Evolutionary conservation across 1,140 invertebrate genomes (phyloP), one percentile per base, ranked within the genome.

Genomic region (Gonatopus flavifemur): DNA sequence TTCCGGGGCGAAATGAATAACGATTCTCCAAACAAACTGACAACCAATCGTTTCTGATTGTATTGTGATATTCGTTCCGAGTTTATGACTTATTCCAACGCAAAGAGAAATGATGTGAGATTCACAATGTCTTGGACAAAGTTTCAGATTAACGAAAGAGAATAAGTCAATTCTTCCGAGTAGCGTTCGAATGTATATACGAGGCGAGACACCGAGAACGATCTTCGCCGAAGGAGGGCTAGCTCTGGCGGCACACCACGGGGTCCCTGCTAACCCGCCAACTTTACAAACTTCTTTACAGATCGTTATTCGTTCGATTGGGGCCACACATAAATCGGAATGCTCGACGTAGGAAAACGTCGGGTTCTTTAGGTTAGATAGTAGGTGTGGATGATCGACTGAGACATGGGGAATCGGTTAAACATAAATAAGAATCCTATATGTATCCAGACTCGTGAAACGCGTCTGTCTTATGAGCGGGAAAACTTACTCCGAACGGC

Each of bases 261-360:
- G 74, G 74, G 72, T 62, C 68, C 72, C 68, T 60, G 64, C 69
- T 73, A 66, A 6, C 69, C 60, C 70, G 67, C 67, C 69, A 76
- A 72, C 70, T 74, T 66, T 72, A 74, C 70, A 74, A 74, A 77
- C 72, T 69, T 73, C 72, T 74, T 76, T 76, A 76, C 72, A 76
- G 72, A 76, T 77, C 70, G 74, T 77, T 76, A 77, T 69, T 74
- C 65, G 66, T 67, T 52, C 59, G 59, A 66, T 64, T 59, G 53
- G 61, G 67, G 69, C 71, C 70, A 74, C 66, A 70, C 71, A 72
- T 76, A 71, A 62, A 61, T 62, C 59, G 59, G 47, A 12, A n/a
- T n/a, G 19, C 20, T 21, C 59, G 48, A 44, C 47, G 30, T 35
- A n/a, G 12, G n/a, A 46, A 36, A 12, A 3, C 3, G 37, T n/a